Percentiles rank a stretch among this genome's conserved stretches.
Conservation (phyloP, 2,113 vertebrate species). For the Lepus americanus region DNA sequence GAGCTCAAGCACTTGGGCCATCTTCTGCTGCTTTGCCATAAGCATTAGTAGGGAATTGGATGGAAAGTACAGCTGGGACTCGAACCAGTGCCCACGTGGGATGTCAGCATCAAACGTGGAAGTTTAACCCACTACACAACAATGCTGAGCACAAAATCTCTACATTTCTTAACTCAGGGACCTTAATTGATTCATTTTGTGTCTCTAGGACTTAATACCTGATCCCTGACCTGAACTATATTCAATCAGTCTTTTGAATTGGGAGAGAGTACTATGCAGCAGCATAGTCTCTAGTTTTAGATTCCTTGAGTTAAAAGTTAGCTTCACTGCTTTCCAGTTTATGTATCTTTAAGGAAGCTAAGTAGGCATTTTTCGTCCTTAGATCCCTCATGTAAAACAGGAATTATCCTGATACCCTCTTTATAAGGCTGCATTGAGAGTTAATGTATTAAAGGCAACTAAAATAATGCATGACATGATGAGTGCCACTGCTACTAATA, state of each 20-base stretch:
- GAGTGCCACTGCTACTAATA: background rate
- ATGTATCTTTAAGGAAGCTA: background rate
- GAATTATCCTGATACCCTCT: background rate
- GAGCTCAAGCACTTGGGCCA: background rate
- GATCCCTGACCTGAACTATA: background rate
- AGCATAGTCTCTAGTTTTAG: background rate
- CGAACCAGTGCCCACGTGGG: too few species aligned
- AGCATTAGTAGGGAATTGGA: too few species aligned
- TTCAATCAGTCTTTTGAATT: slow-evolving; percentile 25
- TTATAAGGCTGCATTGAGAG: background rate
- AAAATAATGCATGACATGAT: background rate
- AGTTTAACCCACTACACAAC: too few species aligned
- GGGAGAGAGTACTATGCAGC: background rate
- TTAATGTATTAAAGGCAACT: slow-evolving; percentile 50
- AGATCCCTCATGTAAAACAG: background rate
- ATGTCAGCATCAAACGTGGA: too few species aligned
- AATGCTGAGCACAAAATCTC: background rate
- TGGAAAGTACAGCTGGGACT: too few species aligned
- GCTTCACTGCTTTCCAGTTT: background rate
- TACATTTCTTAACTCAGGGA: background rate
- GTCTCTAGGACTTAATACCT: background rate
- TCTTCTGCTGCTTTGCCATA: too few species aligned
- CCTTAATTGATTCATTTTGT: slow-evolving; percentile 20
- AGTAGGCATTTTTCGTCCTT: background rate
- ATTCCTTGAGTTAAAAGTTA: slow-evolving; percentile 1